Evolutionary conservation across 2,113 vertebrate genomes (phyloP).

Genomic region (Carettochelys insculpta): DNA sequence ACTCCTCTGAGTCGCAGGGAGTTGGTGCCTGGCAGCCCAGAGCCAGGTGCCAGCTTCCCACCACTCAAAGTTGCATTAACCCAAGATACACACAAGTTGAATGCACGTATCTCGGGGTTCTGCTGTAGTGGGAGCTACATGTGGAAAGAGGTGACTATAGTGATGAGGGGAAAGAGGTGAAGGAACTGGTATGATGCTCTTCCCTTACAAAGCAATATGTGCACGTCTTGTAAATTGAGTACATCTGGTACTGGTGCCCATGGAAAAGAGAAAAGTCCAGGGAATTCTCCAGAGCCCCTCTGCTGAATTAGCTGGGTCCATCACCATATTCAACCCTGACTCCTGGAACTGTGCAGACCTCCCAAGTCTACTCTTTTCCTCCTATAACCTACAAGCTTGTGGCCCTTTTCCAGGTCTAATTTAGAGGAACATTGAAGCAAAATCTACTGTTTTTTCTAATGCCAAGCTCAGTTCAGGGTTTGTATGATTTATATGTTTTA

Average conservation of each 20-base stretch:
- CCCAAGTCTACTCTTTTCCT: neutral
- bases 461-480: neutral
- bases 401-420: neutral
- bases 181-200: neutral
- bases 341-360: neutral
- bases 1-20: no score
- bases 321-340: neutral
- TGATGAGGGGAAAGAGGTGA: neutral
- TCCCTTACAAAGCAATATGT: neutral
- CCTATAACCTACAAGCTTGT: neutral
- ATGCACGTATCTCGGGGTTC: no score
- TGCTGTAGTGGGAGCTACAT: neutral
- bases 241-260: neutral
- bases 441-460: neutral
- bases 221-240: neutral
- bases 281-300: neutral
- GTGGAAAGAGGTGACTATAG: neutral
- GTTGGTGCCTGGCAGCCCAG: no score
- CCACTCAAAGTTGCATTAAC: no score
- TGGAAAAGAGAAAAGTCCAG: accelerated
- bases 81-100: no score
- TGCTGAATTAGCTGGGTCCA: neutral
- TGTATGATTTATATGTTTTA: neutral
- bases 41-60: no score
- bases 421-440: neutral